A percentile compares a stretch with the other conserved stretches of the same genome.
Evolutionary conservation across 2,888 invertebrate species (phyloP).

Genomic region (Lysandra coridon): DNA sequence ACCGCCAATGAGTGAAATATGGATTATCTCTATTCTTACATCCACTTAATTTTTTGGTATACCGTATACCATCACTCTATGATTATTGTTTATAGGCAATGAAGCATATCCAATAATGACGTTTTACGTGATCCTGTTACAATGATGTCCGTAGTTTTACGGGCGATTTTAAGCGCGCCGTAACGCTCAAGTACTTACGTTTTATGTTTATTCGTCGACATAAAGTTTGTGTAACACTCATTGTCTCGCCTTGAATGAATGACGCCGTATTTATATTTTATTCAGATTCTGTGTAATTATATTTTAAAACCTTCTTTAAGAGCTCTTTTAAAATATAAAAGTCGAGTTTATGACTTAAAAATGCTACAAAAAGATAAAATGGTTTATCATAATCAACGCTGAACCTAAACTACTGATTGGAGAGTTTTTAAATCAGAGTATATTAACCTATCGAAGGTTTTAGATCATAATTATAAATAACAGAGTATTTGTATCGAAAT

Average conservation of each 20-base stretch:
- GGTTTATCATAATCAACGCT: too few species aligned
- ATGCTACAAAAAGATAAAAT: too few species aligned
- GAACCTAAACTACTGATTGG: too few species aligned
- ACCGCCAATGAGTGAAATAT: too few species aligned
- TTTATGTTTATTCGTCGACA: conserved; percentile 1
- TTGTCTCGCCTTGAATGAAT: neutral
- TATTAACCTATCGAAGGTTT: too few species aligned
- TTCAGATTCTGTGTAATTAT: neutral
- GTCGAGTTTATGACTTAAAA: too few species aligned
- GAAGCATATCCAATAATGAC: neutral
- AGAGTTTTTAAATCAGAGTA: too few species aligned
- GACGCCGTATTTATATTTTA: neutral
- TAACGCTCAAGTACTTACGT: neutral
- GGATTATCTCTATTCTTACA: too few species aligned
- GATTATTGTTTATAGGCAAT: neutral
- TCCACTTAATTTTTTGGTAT: neutral
- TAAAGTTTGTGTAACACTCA: neutral
- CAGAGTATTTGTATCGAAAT: too few species aligned
- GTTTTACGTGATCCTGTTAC: neutral
- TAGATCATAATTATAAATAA: too few species aligned
- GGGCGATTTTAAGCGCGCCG: conserved; percentile 1
- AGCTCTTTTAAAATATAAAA: too few species aligned
- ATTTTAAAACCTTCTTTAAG: neutral
- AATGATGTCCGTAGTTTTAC: conserved; percentile 14
- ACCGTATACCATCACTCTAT: neutral